Conservation (phyloP, 2,888 invertebrate genomes). For the Adela reaumurella region DNA sequence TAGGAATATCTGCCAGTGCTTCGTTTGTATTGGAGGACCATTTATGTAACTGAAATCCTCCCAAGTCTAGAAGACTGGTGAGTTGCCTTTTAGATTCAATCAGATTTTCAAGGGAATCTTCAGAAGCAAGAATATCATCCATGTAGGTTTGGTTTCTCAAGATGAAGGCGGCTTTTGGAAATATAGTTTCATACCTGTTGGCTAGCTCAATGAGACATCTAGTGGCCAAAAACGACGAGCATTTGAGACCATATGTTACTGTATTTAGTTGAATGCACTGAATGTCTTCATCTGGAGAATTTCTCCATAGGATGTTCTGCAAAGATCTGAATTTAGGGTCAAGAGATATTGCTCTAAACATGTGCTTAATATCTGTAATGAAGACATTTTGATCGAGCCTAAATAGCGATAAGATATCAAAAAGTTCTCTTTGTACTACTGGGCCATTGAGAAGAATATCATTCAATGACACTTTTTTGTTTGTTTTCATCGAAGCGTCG, state of each 20-base stretch:
- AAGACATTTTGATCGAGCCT: constrained; percentile 7
- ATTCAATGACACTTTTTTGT: constrained; percentile 7
- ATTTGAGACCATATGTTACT: constrained; percentile 3
- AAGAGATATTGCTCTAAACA: constrained; percentile 10
- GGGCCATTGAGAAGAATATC: constrained; percentile 8
- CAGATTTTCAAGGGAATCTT: not conserved
- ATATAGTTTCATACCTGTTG: constrained; percentile 1
- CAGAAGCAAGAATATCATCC: constrained; percentile 7
- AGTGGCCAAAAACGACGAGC: constrained; percentile 7
- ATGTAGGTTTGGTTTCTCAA: constrained; percentile 7
- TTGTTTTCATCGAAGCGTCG: constrained; percentile 4
- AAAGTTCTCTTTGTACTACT: constrained; percentile 9
- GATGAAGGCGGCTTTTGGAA: constrained; percentile 6
- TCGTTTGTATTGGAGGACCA: constrained; percentile 1
- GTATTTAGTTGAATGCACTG: not conserved
- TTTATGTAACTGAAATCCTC: not conserved
- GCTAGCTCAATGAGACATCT: constrained; percentile 8
- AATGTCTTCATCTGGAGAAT: not conserved
- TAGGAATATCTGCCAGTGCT: not conserved
- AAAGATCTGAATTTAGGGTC: constrained; percentile 7
- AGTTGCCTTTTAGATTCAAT: not conserved
- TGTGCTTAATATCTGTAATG: constrained; percentile 11
- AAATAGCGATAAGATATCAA: constrained; percentile 11
- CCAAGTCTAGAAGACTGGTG: not conserved
- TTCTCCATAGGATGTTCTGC: constrained; percentile 6